Evolutionary conservation across 2,888 invertebrate species (phyloP), one percentile per base, ranked within the genome.

Genomic region (Machimus rusticus): DNA sequence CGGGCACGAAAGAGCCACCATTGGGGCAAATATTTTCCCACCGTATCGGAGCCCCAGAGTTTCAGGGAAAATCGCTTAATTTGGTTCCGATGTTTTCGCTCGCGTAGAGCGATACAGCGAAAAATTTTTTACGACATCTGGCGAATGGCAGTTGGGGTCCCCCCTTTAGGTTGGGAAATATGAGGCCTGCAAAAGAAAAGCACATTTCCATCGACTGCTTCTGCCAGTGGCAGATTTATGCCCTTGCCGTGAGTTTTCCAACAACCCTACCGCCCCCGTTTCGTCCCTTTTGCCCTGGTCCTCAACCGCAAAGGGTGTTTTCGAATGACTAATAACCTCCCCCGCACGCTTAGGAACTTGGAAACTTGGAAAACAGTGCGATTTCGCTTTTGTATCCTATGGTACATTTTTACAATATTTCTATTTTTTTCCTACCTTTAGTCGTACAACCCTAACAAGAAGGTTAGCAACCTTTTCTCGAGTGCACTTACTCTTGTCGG

Each of bases 101-200:
- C 66, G 66, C 66, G 23, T 0, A 28, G 78, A 23, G 78, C 43
- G 43, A 78, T 43, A 78, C 12, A 66, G 28, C 78, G 78, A 78
- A 78, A 39, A 78, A 78, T 23, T 78, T 78, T 78, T 78, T 78
- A 78, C 78, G 78, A 78, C 78, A 78, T 78, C 43, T 78, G 78
- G 43, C 43, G 37, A 23, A 43, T 43, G 37, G 43, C 23, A 78
- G 37, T 14, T 46, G 43, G 43, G 46, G 0, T 9, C 12, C 43
- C 39, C 5, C n/a, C 16, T 31, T 12, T 1, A 31, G 37, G 6
- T 34, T 19, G 76, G 76, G 76, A 76, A 76, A n/a, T 76, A 76
- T 66, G 66, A 66, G 23, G 66, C 66, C 66, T 66, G 66, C 66
- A 19, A 66, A 66, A 66, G 66, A 66, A 66, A 66, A 66, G 66